Percentiles rank a stretch among this genome's conserved stretches.
Evolutionary conservation across 2,113 vertebrate species (phyloP).

Genomic region (Nothocercus julius): DNA sequence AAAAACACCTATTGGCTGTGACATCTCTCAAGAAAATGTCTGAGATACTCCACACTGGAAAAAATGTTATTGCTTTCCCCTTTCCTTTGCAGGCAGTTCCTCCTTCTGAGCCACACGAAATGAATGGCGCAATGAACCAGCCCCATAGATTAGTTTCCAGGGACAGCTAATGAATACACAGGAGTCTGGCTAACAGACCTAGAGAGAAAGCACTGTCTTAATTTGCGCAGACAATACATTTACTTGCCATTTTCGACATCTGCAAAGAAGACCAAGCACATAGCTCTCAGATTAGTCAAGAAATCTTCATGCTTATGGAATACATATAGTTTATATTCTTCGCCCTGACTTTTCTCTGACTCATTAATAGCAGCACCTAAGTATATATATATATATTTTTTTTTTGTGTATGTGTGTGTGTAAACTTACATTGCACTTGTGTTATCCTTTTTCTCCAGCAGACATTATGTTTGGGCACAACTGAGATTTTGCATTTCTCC

Average conservation of each 20-base stretch:
- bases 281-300: neutral
- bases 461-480: neutral
- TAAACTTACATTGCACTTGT: neutral
- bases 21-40: neutral
- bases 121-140: neutral
- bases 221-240: neutral
- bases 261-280: neutral
- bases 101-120: neutral
- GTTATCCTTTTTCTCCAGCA: neutral
- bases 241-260: neutral
- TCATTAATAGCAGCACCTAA: neutral
- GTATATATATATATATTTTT: neutral
- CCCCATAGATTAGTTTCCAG: neutral
- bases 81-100: neutral
- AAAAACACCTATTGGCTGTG: neutral
- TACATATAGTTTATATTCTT: neutral
- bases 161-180: neutral
- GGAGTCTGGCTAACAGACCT: neutral
- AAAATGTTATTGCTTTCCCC: neutral
- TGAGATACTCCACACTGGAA: neutral
- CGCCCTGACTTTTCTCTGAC: neutral
- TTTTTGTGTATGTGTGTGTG: neutral
- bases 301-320: neutral
- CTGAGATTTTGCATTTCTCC: neutral
- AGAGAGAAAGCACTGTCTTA: neutral